These are phyloP conservation scores for Oncorhynchus clarkii DNA, from an alignment of 2,113 vertebrate genomes.

Conservation along the genomic window DNA sequence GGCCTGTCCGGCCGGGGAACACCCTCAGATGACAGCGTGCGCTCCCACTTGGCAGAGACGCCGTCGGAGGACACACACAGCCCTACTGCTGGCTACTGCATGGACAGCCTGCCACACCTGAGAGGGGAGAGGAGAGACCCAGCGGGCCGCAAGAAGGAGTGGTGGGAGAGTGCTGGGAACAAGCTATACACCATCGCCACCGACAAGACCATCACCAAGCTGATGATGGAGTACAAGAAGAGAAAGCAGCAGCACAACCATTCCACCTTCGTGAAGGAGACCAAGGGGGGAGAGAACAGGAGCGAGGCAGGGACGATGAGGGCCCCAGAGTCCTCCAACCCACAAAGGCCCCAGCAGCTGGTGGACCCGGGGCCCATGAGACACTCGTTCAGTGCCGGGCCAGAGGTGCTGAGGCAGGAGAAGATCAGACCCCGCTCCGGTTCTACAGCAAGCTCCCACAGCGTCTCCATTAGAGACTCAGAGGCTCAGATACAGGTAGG, in stretches of 20 bases:
- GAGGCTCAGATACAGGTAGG: slow-evolving; percentile 97
- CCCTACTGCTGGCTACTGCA: slow-evolving; percentile 44
- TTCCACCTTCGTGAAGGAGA: slow-evolving; percentile 82
- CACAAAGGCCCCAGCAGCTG: slow-evolving; percentile 87
- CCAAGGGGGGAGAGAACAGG: slow-evolving; percentile 75
- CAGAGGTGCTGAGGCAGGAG: slow-evolving; percentile 89
- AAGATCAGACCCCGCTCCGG: slow-evolving; percentile 84
- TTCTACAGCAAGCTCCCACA: slow-evolving; percentile 88
- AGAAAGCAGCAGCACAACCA: slow-evolving; percentile 83
- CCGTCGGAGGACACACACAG: slow-evolving; percentile 71
- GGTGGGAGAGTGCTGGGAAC: slow-evolving; percentile 96
- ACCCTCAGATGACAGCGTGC: slow-evolving; percentile 83
- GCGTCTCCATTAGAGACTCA: slow-evolving; percentile 82
- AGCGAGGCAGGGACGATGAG: slow-evolving; percentile 64
- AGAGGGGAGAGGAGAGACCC: slow-evolving; percentile 65
- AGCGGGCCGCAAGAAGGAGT: slow-evolving; percentile 82
- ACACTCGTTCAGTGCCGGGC: slow-evolving; percentile 92
- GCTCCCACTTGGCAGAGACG: slow-evolving; percentile 65
- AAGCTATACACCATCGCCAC: slow-evolving; percentile 94
- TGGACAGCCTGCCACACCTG: slow-evolving; percentile 64
- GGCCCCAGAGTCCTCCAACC: slow-evolving; percentile 73
- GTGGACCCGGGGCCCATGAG: slow-evolving; percentile 87
- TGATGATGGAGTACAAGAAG: slow-evolving; percentile 94
- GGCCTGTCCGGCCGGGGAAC: slow-evolving; percentile 84
- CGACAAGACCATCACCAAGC: slow-evolving; percentile 88